Evolutionary conservation across 2,113 vertebrate genomes (phyloP).

Genomic region (Phrynocephalus versicolor): DNA sequence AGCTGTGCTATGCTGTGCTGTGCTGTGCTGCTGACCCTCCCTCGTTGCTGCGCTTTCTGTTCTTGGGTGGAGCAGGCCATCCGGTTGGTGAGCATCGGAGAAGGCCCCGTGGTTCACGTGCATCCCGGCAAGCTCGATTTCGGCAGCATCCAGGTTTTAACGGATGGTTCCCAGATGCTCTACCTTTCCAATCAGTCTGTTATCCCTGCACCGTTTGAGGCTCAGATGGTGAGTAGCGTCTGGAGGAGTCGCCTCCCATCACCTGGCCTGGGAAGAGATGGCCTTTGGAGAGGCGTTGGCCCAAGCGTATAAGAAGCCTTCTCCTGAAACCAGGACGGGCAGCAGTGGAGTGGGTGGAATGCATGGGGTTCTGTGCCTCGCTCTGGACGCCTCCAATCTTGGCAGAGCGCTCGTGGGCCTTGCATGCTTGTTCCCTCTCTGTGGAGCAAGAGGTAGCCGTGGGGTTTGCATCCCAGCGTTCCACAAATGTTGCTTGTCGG

Average conservation of each 20-base stretch:
- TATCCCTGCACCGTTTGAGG: constrained; percentile 77
- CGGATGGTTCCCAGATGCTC: constrained; percentile 70
- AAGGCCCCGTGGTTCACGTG: constrained; percentile 79
- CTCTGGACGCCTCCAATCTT: background rate
- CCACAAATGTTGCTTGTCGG: too few relatives aligned
- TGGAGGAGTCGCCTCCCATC: background rate
- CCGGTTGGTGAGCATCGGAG: constrained; percentile 72
- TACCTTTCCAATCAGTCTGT: constrained; percentile 79
- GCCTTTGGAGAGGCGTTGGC: too few relatives aligned
- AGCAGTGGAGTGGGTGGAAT: fast-evolving
- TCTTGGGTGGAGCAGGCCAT: constrained; percentile 68
- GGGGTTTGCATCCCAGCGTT: too few relatives aligned
- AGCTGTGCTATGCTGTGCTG: background rate
- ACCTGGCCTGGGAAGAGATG: background rate
- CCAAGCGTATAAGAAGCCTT: background rate
- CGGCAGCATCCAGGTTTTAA: constrained; percentile 79
- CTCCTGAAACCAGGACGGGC: background rate
- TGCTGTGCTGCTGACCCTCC: background rate
- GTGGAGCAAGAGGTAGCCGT: too few relatives aligned
- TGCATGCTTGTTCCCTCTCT: too few relatives aligned
- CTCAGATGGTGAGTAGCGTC: constrained; percentile 76
- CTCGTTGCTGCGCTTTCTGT: constrained; percentile 3
- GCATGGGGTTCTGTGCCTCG: background rate
- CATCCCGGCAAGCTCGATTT: constrained; percentile 75
- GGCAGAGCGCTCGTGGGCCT: too few relatives aligned